A percentile compares a stretch with the other conserved stretches of the same genome.
Conservation (phyloP, 2,888 invertebrate genomes). For the Euzophera pinguis region DNA sequence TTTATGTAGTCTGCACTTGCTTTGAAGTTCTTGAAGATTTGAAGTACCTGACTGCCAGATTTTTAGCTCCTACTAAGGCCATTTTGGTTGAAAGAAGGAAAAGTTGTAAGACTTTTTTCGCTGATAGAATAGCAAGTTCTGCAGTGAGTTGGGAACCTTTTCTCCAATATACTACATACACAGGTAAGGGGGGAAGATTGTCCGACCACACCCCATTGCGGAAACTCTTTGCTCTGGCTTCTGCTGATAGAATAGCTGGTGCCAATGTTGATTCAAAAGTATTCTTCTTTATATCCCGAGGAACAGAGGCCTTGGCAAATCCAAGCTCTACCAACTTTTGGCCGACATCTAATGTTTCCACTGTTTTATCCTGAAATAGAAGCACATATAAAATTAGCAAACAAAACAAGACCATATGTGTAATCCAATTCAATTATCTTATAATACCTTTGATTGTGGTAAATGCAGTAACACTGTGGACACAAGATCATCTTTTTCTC, state of each 20-base stretch:
- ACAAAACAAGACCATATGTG: slow-evolving; percentile 7
- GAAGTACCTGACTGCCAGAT: slow-evolving; percentile 47
- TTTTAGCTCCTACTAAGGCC: slow-evolving; percentile 52
- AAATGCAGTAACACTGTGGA: slow-evolving; percentile 69
- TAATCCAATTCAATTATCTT: too few species aligned
- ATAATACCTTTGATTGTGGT: slow-evolving; percentile 54
- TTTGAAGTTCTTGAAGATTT: slow-evolving; percentile 39
- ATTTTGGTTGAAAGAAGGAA: slow-evolving; percentile 43
- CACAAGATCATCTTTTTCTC: slow-evolving; percentile 64
- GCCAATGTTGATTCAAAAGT: slow-evolving; percentile 61
- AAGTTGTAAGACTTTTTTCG: slow-evolving; percentile 45
- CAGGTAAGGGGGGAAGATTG: slow-evolving; percentile 59
- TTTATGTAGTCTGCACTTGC: slow-evolving; percentile 58
- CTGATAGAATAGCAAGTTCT: slow-evolving; percentile 36
- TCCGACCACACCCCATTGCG: slow-evolving; percentile 72
- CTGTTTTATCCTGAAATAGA: slow-evolving; percentile 55
- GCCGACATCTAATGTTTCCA: slow-evolving; percentile 64
- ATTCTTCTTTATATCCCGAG: slow-evolving; percentile 50
- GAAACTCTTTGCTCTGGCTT: slow-evolving; percentile 55
- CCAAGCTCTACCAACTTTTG: slow-evolving; percentile 71
- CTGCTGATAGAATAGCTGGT: slow-evolving; percentile 57
- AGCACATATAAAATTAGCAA: slow-evolving; percentile 11
- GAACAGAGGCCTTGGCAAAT: slow-evolving; percentile 63
- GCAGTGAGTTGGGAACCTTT: slow-evolving; percentile 46
- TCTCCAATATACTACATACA: slow-evolving; percentile 59